Conservation (phyloP, 2,113 vertebrate genomes). For the Oncorhynchus masou region DNA sequence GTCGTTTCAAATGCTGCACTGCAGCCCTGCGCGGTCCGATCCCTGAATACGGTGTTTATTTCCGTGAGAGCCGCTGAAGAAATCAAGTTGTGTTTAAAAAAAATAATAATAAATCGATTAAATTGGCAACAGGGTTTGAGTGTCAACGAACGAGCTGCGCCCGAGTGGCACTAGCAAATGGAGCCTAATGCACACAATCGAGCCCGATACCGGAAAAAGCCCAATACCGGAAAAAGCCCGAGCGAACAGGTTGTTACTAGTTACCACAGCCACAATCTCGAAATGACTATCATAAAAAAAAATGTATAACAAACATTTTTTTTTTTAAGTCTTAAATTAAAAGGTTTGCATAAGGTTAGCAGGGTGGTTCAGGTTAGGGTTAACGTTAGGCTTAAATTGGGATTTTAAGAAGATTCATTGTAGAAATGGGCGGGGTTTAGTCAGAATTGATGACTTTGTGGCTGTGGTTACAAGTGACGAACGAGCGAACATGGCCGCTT, state of each 20-base stretch:
- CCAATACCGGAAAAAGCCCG: constrained; percentile 54
- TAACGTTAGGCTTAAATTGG: background rate
- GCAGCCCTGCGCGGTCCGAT: background rate
- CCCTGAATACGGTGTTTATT: background rate
- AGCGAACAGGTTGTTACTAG: background rate
- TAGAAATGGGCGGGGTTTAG: background rate
- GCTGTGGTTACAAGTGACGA: too few species aligned
- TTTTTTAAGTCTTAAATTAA: background rate
- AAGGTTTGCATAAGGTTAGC: background rate
- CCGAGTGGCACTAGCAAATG: constrained; percentile 3
- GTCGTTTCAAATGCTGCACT: background rate
- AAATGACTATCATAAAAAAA: constrained; percentile 44
- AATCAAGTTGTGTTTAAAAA: constrained; percentile 10
- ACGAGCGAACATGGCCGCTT: too few species aligned
- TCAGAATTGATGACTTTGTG: too few species aligned
- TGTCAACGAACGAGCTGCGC: constrained; percentile 49
- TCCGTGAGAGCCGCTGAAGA: background rate
- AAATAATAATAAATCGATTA: constrained; percentile 22
- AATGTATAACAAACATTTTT: background rate
- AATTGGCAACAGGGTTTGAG: background rate
- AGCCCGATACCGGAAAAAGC: constrained; percentile 55
- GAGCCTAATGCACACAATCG: constrained; percentile 8
- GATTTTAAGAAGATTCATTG: background rate
- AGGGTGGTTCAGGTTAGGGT: background rate
- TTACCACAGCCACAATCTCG: background rate